Conservation (phyloP, 23 tunicate species). For the Corella eumyota region DNA sequence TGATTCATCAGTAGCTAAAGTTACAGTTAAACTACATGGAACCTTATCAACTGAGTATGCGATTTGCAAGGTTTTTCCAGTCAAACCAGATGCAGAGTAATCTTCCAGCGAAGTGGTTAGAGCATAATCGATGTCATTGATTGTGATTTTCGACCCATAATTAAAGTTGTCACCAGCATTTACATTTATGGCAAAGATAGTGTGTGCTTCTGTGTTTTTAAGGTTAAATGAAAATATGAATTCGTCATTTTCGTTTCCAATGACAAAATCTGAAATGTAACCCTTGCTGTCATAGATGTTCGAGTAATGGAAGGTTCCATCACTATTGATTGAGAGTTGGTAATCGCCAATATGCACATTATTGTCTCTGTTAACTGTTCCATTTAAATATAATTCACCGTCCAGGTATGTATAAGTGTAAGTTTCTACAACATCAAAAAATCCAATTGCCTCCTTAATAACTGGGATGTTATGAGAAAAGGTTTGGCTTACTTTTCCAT, state of each 20-base stretch:
- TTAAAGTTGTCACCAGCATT: no score
- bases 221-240: background rate
- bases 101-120: no score
- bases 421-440: background rate
- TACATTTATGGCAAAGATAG: no score
- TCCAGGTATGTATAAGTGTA: background rate
- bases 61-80: no score
- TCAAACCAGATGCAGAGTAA: no score
- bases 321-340: no score
- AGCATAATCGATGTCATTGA: no score
- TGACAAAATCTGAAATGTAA: conserved; percentile 9
- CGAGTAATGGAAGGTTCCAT: conserved; percentile 5
- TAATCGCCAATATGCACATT: conserved; percentile 11
- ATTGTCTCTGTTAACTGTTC: no score
- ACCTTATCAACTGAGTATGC: no score
- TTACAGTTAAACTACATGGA: no score
- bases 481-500: background rate
- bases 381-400: background rate
- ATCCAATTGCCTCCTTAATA: background rate
- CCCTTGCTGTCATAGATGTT: conserved; percentile 10
- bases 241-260: background rate
- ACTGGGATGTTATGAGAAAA: background rate
- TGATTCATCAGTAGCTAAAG: no score
- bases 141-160: no score
- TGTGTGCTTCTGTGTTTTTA: background rate